phyloP scores from a whole-genome alignment of 2,797 vertebrate species.

The Coranthus polyacanthus region DNA sequence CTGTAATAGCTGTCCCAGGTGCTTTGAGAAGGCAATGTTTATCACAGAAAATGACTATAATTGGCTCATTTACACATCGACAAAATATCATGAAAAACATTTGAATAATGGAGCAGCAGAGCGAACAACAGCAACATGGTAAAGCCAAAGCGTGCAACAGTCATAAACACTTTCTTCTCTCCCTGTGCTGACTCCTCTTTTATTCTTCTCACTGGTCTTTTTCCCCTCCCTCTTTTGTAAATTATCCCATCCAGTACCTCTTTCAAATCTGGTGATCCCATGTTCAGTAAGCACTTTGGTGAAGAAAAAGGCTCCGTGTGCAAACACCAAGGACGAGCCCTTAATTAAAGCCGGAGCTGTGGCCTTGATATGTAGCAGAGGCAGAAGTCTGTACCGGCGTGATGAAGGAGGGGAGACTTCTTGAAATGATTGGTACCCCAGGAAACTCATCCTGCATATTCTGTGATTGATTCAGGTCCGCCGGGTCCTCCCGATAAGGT shows the following conservation, averaged over 20 bases:
- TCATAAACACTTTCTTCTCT: conserved; percentile 8
- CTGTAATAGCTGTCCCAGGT: conserved; percentile 73
- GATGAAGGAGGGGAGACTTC: conserved; percentile 28
- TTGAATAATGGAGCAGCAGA: conserved; percentile 69
- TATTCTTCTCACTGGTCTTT: conserved; percentile 4
- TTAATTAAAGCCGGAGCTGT: conserved; percentile 52
- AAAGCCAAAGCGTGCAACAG: too few species aligned
- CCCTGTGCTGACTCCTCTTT: too few species aligned
- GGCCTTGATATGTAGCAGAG: conserved; percentile 49
- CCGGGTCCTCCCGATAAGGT: conserved; percentile 86
- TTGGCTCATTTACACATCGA: conserved; percentile 82
- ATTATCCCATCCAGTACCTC: conserved; percentile 31
- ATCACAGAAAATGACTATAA: conserved; percentile 80
- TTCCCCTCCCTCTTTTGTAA: conserved; percentile 26
- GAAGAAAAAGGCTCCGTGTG: conserved; percentile 30
- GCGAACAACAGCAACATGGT: conserved; percentile 54
- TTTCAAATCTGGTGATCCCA: conserved; percentile 6
- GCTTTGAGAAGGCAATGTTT: conserved; percentile 76
- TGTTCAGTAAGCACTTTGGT: conserved; percentile 31
- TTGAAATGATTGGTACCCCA: conserved; percentile 24
- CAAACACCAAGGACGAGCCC: conserved; percentile 39
- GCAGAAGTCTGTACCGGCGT: conserved; percentile 23
- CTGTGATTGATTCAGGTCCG: conserved; percentile 81
- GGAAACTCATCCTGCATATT: conserved; percentile 31
- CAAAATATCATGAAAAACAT: conserved; percentile 68